These are phyloP conservation scores for Pangasius sanitwongsei DNA, from an alignment of 2,797 vertebrate genomes.

Conservation along the genomic window DNA sequence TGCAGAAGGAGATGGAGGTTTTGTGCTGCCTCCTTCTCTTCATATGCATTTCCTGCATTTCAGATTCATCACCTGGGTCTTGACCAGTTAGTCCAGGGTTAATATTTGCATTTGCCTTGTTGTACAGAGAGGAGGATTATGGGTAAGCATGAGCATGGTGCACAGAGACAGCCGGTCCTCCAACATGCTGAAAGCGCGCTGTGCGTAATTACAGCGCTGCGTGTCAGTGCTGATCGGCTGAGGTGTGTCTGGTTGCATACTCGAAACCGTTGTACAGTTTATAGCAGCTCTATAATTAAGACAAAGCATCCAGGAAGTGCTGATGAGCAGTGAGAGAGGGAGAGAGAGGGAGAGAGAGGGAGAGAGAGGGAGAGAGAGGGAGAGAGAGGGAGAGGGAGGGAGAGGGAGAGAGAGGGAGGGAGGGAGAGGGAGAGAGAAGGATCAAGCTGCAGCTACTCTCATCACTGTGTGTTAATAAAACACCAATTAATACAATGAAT, in stretches of 20 bases:
- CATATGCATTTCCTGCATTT: background rate
- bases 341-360: background rate
- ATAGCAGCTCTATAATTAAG: slow-evolving; percentile 30
- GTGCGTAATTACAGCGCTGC: slow-evolving; percentile 18
- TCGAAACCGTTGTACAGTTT: slow-evolving; percentile 7
- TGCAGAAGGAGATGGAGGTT: background rate
- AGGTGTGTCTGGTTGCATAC: slow-evolving; percentile 7
- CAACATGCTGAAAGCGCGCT: background rate
- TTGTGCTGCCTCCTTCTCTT: background rate
- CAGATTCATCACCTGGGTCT: background rate
- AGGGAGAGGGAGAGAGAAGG: background rate
- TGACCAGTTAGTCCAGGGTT: background rate
- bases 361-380: background rate
- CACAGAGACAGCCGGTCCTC: background rate
- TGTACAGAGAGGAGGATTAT: slow-evolving; percentile 13
- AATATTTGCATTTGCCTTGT: background rate
- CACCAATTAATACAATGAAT: background rate
- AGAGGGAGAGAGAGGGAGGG: background rate
- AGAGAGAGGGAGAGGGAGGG: background rate
- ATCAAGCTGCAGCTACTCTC: background rate
- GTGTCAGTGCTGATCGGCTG: background rate
- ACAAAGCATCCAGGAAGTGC: background rate
- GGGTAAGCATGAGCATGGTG: slow-evolving; percentile 3
- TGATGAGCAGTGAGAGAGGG: background rate
- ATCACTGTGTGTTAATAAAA: background rate